Conservation (phyloP, 2,113 vertebrate genomes). For the Corynorhinus townsendii region DNA sequence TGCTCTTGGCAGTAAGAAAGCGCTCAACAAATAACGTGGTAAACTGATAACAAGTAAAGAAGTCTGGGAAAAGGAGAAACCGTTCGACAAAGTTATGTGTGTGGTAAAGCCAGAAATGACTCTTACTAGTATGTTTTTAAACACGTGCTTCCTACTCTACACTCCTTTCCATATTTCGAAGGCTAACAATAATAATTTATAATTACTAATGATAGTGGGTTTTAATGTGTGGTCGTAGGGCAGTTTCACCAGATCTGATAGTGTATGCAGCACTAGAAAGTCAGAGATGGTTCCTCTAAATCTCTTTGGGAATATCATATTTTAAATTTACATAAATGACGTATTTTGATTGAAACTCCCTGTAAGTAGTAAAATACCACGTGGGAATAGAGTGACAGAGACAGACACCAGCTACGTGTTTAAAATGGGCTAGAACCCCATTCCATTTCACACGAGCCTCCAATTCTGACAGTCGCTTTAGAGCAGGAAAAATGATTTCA, state of each 20-base stretch:
- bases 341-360: not conserved
- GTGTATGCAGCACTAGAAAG: not conserved
- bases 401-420: not conserved
- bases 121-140: not conserved
- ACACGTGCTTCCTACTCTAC: not conserved
- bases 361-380: not conserved
- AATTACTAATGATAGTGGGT: not conserved
- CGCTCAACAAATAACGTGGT: not conserved
- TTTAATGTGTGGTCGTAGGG: not conserved
- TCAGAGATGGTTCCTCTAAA: not conserved
- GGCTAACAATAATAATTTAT: not conserved
- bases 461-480: not conserved
- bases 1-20: not conserved
- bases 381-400: not conserved
- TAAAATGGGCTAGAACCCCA: not conserved
- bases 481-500: not conserved
- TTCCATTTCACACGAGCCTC: not conserved
- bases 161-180: not conserved
- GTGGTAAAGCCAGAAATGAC: not conserved
- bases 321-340: slow-evolving; percentile 2
- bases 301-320: not conserved
- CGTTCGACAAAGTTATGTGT: not conserved
- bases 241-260: not conserved
- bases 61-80: not conserved
- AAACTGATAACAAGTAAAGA: not conserved